These are phyloP conservation scores for Xiphias gladius DNA, from an alignment of 2,113 vertebrate genomes.

Conservation along the genomic window DNA sequence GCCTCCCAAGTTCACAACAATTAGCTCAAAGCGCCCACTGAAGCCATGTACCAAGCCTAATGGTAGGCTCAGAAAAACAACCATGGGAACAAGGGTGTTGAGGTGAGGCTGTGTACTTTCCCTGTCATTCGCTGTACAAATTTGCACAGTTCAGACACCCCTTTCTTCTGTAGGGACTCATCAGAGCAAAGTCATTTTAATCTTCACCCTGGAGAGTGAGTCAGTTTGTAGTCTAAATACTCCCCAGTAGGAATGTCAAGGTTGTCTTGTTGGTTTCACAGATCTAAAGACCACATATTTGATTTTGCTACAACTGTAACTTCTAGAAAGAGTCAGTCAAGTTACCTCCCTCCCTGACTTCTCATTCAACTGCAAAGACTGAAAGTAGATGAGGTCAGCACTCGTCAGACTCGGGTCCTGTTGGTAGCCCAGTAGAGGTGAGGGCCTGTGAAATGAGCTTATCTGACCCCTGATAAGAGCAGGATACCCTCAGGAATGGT, in stretches of 20 bases:
- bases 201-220: slow-evolving; percentile 5
- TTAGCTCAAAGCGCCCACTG: slow-evolving; percentile 37
- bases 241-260: slow-evolving; percentile 68
- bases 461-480: slow-evolving; percentile 80
- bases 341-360: slow-evolving; percentile 7
- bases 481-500: slow-evolving; percentile 72
- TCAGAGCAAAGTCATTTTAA: slow-evolving; percentile 39
- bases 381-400: slow-evolving; percentile 28
- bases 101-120: background rate
- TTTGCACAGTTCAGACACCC: background rate
- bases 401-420: slow-evolving; percentile 33
- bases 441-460: slow-evolving; percentile 77
- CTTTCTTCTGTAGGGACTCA: background rate
- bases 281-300: slow-evolving; percentile 1
- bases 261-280: slow-evolving; percentile 35
- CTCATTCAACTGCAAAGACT: slow-evolving; percentile 21
- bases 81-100: slow-evolving; percentile 7
- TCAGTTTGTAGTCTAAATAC: slow-evolving; percentile 9
- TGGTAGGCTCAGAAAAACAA: slow-evolving; percentile 10
- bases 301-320: slow-evolving; percentile 48
- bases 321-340: slow-evolving; percentile 11
- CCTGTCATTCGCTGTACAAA: background rate
- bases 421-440: slow-evolving; percentile 65
- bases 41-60: slow-evolving; percentile 10
- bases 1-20: slow-evolving; percentile 63